Conservation (phyloP, 1,140 invertebrate genomes). For the Ceratosolen solmsi region DNA sequence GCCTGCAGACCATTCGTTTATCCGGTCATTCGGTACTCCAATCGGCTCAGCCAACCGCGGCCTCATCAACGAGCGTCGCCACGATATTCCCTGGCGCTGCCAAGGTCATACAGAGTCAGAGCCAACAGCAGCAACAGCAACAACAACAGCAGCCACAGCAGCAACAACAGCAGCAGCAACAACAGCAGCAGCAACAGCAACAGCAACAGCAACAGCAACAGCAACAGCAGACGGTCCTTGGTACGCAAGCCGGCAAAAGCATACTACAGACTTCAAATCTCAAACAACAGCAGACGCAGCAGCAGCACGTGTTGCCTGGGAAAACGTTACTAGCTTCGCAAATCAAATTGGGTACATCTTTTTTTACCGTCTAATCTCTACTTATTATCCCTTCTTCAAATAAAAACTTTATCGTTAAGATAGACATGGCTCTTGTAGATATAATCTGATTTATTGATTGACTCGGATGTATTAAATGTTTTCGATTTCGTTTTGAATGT, state of each 20-base stretch:
- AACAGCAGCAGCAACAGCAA: conserved; percentile 61
- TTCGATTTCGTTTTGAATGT: not conserved
- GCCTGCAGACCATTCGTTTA: conserved; percentile 74
- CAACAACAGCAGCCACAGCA: conserved; percentile 66
- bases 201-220: conserved; percentile 38
- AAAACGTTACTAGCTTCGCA: conserved; percentile 70
- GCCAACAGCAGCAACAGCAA: conserved; percentile 63
- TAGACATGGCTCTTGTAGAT: too few relatives aligned
- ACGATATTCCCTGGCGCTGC: conserved; percentile 64
- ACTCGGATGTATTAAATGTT: not conserved
- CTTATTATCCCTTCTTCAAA: too few relatives aligned
- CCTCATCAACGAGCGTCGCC: conserved; percentile 61
- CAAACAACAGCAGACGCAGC: conserved; percentile 54
- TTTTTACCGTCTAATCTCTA: too few relatives aligned
- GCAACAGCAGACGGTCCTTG: conserved; percentile 58
- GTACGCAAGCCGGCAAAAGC: too few relatives aligned
- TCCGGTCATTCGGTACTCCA: conserved; percentile 72
- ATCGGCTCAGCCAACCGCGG: conserved; percentile 61
- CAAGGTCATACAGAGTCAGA: conserved; percentile 59
- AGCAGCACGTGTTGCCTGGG: conserved; percentile 66
- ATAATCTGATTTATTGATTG: too few relatives aligned
- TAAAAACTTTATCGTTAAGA: too few relatives aligned
- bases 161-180: conserved; percentile 63
- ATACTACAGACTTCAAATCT: too few relatives aligned
- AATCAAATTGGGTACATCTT: conserved; percentile 63